Base-by-base conservation (phyloP, 2,113 vertebrate genomes). In the Thermophis baileyi region DNA sequence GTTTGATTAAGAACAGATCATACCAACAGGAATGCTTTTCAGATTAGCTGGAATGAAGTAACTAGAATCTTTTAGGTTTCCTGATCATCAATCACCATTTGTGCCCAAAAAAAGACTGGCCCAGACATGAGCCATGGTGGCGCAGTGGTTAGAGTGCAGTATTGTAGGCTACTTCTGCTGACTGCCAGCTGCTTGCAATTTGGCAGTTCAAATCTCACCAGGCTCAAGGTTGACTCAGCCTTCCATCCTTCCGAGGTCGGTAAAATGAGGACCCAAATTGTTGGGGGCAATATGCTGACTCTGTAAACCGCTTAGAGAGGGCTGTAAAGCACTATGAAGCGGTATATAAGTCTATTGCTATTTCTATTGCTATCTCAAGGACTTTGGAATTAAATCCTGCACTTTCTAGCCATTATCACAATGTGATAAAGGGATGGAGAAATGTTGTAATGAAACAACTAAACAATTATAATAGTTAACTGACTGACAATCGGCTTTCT, bases 331-430 rank as follows among this genome's bases (percentile, higher is more conserved):
- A 51, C n/a, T 50, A 2, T 50, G 2, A 50, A 50, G 50, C 50
- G 3, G 50, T 51, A 51, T 51, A 12, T 51, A 51, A 49, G 9
- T 49, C 9, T 49, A 49, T 2, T 51, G 50, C 50, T 12, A 12
- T 18, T 53, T 2, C 51, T 53, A 53, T 53, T 53, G 51, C 51
- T 3, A 53, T 55, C 51, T 0, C 3, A 90, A 30, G n/a, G 35
- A 85, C 3, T 91, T 93, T 91, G 69, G 22, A 44, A 91, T 90
- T 69, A 49, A 91, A 85, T 44, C n/a, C 90, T 91, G 50, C 40
- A 91, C 7, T 85, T 60, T 27, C 35, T 27, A 14, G 14, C 7
- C 53, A 44, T 35, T 54, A 35, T 81, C 49, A 91, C 63, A 85
- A 30, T 27, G 46, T 87, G 50, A 46, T 90, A 12, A 0, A 46